Base-by-base conservation (phyloP, 1,140 invertebrate genomes). In the Coptotermes formosanus region DNA sequence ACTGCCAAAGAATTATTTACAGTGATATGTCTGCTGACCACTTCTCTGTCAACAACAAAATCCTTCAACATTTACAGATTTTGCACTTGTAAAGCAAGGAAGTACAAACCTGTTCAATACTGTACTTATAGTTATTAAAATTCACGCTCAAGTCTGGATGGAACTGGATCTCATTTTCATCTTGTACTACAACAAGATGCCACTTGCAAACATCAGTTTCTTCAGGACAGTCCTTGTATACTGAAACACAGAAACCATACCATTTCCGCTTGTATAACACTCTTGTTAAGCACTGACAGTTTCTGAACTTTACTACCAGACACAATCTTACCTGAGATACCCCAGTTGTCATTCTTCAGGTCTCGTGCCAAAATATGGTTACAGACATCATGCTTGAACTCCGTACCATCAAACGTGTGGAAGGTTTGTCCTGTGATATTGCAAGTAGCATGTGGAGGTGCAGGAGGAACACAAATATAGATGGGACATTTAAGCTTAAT, bases 381-480 rank as follows among this genome's bases (percentile, higher is more conserved):
- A 89, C 96, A 97, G 23, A 96, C 92, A 87, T 96, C 95, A 87
- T 96, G 96, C 88, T 96, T 95, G 86, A 93, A 95, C 83, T 96
- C 93, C 0, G 93, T 92, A 14, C 94, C 94, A 90, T 97, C 96
- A 88, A 97, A 97, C 0, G 96, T 97, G 85, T 92, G 94, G 88
- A 97, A 94, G 6, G 94, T 94, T 85, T 94, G 93, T 9, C 95
- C 95, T 30, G 94, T 95, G 3, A 97, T 90, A 87, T 95, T 94
- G 89, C 96, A 97, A 6, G 83, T 43, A 3, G 64, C 86, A 30
- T 59, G 52, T 25, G n/a, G 7, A 6, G 64, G 93, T 30, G 93
- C 91, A 88, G n/a, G 25, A 6, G 69, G 85, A 16, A 48, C 44
- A 32, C 85, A 86, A 6, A 23, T 86, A 38, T 82, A 82, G 9